These are phyloP conservation scores for Melieria crassipennis DNA, from an alignment of 2,888 invertebrate species.

Conservation along the genomic window DNA sequence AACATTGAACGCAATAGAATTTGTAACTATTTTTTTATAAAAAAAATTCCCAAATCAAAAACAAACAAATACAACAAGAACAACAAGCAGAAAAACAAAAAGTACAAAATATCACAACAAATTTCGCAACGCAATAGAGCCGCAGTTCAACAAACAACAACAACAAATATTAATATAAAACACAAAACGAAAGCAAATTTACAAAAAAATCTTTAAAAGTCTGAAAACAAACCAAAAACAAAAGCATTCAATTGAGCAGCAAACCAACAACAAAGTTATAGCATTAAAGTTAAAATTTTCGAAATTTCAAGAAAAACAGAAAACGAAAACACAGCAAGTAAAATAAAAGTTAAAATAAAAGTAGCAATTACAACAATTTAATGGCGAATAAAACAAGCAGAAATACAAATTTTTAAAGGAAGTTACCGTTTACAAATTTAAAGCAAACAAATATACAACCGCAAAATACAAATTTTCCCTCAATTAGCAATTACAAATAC, in stretches of 20 bases:
- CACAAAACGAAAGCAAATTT: slow-evolving; percentile 42
- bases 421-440: slow-evolving; percentile 41
- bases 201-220: slow-evolving; percentile 42
- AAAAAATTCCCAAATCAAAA: slow-evolving; percentile 25
- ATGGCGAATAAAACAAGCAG: slow-evolving; percentile 40
- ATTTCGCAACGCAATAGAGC: slow-evolving; percentile 47
- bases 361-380: slow-evolving; percentile 38
- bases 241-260: background rate
- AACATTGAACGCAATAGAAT: slow-evolving; percentile 39
- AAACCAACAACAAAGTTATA: slow-evolving; percentile 31
- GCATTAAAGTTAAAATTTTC: slow-evolving; percentile 26
- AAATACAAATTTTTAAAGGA: slow-evolving; percentile 46
- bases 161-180: slow-evolving; percentile 44
- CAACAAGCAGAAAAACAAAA: slow-evolving; percentile 51
- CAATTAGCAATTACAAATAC: background rate
- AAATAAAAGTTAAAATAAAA: slow-evolving; percentile 38
- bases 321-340: slow-evolving; percentile 34
- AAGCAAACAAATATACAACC: background rate
- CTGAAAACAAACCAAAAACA: slow-evolving; percentile 36
- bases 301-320: slow-evolving; percentile 29
- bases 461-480: background rate
- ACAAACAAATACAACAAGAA: slow-evolving; percentile 39
- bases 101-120: slow-evolving; percentile 52
- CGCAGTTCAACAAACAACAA: slow-evolving; percentile 41
- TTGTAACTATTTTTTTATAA: slow-evolving; percentile 42